Percentiles rank a stretch among this genome's conserved stretches.
phyloP scores from a whole-genome alignment of 2,888 invertebrate species.

The Sussaba pulchella region DNA sequence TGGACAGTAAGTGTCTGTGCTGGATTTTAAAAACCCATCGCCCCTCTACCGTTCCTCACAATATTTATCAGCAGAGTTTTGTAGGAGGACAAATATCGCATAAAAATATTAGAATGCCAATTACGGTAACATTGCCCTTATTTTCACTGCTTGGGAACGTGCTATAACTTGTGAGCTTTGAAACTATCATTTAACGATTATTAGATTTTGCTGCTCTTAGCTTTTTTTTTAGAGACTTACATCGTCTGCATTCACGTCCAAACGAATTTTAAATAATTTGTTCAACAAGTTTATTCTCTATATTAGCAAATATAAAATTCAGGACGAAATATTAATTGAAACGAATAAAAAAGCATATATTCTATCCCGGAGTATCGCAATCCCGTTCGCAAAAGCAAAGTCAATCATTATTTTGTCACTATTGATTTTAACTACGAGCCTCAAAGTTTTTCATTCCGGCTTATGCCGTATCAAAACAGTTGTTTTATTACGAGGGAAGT shows the following conservation, averaged over 20 bases:
- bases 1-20: constrained; percentile 86
- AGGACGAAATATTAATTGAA: background rate
- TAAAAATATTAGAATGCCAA: background rate
- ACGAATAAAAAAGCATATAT: background rate
- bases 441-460: constrained; percentile 54
- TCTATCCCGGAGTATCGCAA: background rate
- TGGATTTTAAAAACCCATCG: too few relatives aligned
- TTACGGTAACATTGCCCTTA: background rate
- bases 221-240: background rate
- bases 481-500: constrained; percentile 43
- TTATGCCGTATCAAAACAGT: constrained; percentile 47
- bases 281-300: too few relatives aligned
- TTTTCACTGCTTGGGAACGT: background rate
- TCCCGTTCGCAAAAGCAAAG: background rate
- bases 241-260: background rate
- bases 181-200: too few relatives aligned
- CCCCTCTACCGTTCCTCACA: too few relatives aligned
- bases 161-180: background rate
- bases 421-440: constrained; percentile 58
- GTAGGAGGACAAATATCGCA: background rate
- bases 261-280: background rate
- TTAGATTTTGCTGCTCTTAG: too few relatives aligned
- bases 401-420: constrained; percentile 26
- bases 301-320: too few relatives aligned
- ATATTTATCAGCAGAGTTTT: background rate